phyloP scores from a whole-genome alignment of 2,888 invertebrate genomes.

The Subacronicta megacephala region DNA sequence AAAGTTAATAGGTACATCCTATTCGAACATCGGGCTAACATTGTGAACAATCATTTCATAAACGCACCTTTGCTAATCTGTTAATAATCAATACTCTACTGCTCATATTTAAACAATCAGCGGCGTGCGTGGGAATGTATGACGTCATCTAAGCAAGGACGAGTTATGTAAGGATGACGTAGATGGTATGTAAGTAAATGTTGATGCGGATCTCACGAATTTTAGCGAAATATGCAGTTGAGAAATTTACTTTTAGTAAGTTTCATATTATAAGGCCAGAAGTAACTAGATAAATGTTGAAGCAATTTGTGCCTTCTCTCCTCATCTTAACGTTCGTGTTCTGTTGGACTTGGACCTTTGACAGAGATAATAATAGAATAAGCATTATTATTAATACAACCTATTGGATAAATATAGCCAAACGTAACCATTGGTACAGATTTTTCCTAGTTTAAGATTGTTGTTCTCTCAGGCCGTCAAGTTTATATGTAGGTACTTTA shows the following conservation, averaged over 20 bases:
- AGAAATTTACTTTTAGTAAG: slow-evolving; percentile 2
- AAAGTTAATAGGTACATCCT: no score
- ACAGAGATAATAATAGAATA: no score
- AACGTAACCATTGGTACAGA: no score
- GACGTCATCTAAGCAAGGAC: slow-evolving; percentile 55
- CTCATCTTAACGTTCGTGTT: no score
- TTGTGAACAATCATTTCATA: background rate
- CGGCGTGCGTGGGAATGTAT: slow-evolving; percentile 46
- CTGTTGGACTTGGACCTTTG: no score
- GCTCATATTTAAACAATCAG: slow-evolving; percentile 38
- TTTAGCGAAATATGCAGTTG: slow-evolving; percentile 16
- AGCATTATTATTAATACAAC: no score
- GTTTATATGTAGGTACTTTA: no score
- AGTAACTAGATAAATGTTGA: no score
- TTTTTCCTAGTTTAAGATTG: no score
- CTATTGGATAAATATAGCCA: no score
- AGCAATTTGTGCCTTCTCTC: no score
- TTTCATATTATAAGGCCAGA: background rate
- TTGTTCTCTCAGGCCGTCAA: no score
- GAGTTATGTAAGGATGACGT: slow-evolving; percentile 57
- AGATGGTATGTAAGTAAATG: slow-evolving; percentile 20
- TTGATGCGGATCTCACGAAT: slow-evolving; percentile 34
- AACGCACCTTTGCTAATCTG: slow-evolving; percentile 19
- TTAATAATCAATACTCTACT: slow-evolving; percentile 43
- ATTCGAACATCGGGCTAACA: background rate